phyloP scores from a whole-genome alignment of 2,888 invertebrate species.

The Parapristionchus giblindavisi region DNA sequence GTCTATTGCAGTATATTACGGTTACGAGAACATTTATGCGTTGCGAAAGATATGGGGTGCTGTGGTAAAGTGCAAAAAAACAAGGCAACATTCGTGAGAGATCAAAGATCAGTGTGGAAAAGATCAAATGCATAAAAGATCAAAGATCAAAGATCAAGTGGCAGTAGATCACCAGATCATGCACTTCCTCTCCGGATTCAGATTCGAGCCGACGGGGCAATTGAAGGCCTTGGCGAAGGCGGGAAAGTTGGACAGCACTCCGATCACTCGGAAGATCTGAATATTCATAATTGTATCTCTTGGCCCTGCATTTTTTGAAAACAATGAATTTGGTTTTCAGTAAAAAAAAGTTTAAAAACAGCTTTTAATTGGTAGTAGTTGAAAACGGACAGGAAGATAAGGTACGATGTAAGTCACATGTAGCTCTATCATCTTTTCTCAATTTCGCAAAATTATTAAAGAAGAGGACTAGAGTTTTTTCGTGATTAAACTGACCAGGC shows the following conservation, averaged over 20 bases:
- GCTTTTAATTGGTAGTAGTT: too few relatives aligned
- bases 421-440: neutral
- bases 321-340: too few relatives aligned
- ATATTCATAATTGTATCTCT: too few relatives aligned
- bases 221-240: conserved; percentile 85
- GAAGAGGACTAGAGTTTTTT: too few relatives aligned
- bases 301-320: too few relatives aligned
- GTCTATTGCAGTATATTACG: too few relatives aligned
- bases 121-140: neutral
- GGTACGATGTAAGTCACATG: too few relatives aligned
- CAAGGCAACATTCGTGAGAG: neutral
- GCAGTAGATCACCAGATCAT: conserved; percentile 41
- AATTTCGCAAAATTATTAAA: neutral
- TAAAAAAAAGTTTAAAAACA: too few relatives aligned
- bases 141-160: neutral
- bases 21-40: too few relatives aligned
- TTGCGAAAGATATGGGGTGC: neutral
- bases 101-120: neutral
- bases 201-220: conserved; percentile 80
- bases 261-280: conserved; percentile 77
- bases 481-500: too few relatives aligned
- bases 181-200: conserved; percentile 80
- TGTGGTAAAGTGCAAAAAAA: neutral
- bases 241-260: conserved; percentile 80
- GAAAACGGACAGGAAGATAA: too few relatives aligned